Evolutionary conservation across 2,888 invertebrate species (phyloP).

Genomic region (Callosobruchus maculatus): DNA sequence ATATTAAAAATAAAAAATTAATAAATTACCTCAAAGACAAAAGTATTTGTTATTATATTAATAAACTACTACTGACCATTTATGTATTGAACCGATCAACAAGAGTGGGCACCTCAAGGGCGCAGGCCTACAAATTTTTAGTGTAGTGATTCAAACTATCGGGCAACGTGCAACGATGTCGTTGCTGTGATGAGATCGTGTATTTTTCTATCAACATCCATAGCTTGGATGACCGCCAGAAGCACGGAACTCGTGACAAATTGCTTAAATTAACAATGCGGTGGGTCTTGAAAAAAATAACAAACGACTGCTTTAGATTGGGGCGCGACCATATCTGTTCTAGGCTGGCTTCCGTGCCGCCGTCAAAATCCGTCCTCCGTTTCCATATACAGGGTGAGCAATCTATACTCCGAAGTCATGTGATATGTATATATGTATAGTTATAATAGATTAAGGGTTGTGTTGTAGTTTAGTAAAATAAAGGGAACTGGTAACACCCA

Average conservation of each 20-base stretch:
- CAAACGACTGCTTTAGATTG: neutral
- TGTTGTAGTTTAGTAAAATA: no score
- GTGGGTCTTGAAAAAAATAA: neutral
- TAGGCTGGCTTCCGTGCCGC: no score
- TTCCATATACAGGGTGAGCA: no score
- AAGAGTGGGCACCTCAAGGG: neutral
- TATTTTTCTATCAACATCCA: neutral
- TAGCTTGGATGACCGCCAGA: neutral
- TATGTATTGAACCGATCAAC: neutral
- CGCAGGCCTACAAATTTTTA: neutral
- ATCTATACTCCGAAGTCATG: no score
- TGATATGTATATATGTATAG: no score
- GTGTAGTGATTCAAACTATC: neutral
- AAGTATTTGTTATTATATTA: no score
- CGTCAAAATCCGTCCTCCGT: no score
- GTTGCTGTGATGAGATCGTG: neutral
- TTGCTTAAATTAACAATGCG: neutral
- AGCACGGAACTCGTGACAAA: neutral
- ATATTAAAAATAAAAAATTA: no score
- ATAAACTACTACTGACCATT: no score
- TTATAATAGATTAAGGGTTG: no score
- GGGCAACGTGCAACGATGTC: neutral
- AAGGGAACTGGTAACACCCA: no score
- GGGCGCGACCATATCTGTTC: neutral
- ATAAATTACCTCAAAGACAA: no score